A percentile compares a stretch with the other conserved stretches of the same genome.
phyloP scores from a whole-genome alignment of 1,140 invertebrate species.

The Ceratina calcarata region DNA sequence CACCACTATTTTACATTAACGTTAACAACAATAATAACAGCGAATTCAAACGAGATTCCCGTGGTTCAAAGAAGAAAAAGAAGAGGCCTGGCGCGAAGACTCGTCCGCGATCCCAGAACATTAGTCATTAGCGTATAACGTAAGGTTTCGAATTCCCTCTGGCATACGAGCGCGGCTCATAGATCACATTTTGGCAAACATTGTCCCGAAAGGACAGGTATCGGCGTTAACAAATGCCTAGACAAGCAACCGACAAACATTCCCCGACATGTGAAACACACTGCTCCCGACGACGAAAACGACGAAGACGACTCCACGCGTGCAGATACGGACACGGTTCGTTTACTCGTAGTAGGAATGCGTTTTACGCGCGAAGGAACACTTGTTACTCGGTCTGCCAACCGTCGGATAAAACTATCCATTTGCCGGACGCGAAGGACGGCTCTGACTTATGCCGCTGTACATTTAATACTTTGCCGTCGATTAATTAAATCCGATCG shows the following conservation, averaged over 20 bases:
- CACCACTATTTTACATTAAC: constrained; percentile 7
- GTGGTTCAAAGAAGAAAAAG: constrained; percentile 9
- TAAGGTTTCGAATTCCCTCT: constrained; percentile 48
- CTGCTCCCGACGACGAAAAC: not conserved
- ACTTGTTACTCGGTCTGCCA: constrained; percentile 52
- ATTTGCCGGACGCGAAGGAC: constrained; percentile 41
- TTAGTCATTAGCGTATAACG: not conserved
- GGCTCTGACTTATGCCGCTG: constrained; percentile 24
- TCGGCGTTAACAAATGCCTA: constrained; percentile 69
- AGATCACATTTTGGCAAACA: constrained; percentile 67
- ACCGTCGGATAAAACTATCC: constrained; percentile 39
- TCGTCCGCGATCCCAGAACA: constrained; percentile 41
- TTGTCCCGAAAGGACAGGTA: constrained; percentile 64
- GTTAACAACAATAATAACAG: constrained; percentile 23
- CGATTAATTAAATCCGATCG: constrained; percentile 32
- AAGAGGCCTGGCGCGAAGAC: constrained; percentile 12
- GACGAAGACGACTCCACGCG: not conserved
- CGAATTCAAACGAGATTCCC: not conserved
- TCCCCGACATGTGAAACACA: constrained; percentile 59
- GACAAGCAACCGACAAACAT: constrained; percentile 44
- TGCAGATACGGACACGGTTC: not conserved
- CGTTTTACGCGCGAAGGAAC: constrained; percentile 31
- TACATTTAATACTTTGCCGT: constrained; percentile 29
- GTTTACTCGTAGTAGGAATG: constrained; percentile 25
- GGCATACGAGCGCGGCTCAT: constrained; percentile 40